Evolutionary conservation across 1,140 invertebrate species (phyloP), one percentile per base, ranked within the genome.

Genomic region (Drosophila ananassae): DNA sequence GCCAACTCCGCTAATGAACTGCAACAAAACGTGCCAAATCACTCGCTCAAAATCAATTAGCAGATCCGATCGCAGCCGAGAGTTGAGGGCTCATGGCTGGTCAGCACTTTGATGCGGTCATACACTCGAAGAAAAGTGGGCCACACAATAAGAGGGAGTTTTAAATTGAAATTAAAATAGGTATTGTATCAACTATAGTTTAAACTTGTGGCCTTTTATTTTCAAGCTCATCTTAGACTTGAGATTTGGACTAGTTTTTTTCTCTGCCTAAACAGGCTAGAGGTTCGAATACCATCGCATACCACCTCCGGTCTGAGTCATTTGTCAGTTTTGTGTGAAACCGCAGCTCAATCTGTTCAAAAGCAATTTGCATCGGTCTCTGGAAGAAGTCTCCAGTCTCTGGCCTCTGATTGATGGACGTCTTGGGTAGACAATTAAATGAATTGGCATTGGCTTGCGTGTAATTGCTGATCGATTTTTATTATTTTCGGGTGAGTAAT

Each of bases 251-350:
- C 8, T 17, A 46, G 12, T 24, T 24, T 21, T 64, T 66, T 12
- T 22, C 32, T 2, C 63, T 69, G 41, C 17, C 25, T 3, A 1
- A 1, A 24, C 37, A 57, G 50, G 10, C 3, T 4, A 32, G 32
- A 32, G 32, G 2, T 9, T 32, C 25, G 25, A 28, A 28, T 28
- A 28, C 30, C 8, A 8, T 32, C 41, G 13, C 52, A 17, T 52
- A 44, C 53, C 73, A 77, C 44, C 56, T 60, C 37, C 68, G 13
- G 73, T 10, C 32, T 47, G 51, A 71, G 66, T 82, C 83, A 89
- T 79, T 89, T 89, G 83, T 72, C 80, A 83, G 83, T 89, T 89
- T 83, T 83, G 84, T 89, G 83, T 58, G 83, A 89, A 89, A 63
- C 55, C 68, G 79, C 76, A 76, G 46, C 48, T 73, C 61, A 59